Percentiles rank a stretch among this genome's conserved stretches.
phyloP scores from a whole-genome alignment of 2,113 vertebrate genomes.

The Panthera uncia region DNA sequence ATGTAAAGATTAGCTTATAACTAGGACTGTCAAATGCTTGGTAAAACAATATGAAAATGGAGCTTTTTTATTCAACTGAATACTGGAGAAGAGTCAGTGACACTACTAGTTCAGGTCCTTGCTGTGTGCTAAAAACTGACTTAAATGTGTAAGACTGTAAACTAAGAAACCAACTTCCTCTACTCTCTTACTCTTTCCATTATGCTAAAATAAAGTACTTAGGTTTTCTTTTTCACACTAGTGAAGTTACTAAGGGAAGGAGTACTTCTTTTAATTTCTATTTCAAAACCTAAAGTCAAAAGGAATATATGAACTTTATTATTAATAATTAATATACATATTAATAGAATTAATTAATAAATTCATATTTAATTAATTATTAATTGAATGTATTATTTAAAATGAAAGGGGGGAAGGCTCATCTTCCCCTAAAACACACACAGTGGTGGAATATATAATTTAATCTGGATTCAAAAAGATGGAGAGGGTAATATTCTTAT shows the following conservation, averaged over 20 bases:
- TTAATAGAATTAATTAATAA: too few species aligned
- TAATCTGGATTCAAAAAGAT: background rate
- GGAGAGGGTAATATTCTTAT: background rate
- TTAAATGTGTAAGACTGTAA: background rate
- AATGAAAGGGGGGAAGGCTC: fast-evolving
- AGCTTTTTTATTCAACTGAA: background rate
- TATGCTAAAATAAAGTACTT: background rate
- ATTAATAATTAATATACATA: too few species aligned
- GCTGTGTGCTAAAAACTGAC: background rate
- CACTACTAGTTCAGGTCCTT: background rate
- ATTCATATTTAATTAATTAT: too few species aligned
- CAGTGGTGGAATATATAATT: background rate
- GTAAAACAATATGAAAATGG: background rate
- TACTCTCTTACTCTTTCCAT: background rate
- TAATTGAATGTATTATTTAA: too few species aligned
- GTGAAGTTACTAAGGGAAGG: background rate
- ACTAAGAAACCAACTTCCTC: fast-evolving
- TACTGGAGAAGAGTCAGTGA: background rate
- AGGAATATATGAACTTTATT: too few species aligned
- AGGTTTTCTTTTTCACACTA: background rate
- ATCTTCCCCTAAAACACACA: background rate
- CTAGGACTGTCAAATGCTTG: background rate
- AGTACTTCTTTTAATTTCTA: background rate
- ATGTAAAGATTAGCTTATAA: background rate
- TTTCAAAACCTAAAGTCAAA: background rate